A percentile compares a stretch with the other conserved stretches of the same genome.
These are phyloP conservation scores for Sternarchorhynchus goeldii DNA, from an alignment of 2,797 vertebrate genomes.

Conservation along the genomic window DNA sequence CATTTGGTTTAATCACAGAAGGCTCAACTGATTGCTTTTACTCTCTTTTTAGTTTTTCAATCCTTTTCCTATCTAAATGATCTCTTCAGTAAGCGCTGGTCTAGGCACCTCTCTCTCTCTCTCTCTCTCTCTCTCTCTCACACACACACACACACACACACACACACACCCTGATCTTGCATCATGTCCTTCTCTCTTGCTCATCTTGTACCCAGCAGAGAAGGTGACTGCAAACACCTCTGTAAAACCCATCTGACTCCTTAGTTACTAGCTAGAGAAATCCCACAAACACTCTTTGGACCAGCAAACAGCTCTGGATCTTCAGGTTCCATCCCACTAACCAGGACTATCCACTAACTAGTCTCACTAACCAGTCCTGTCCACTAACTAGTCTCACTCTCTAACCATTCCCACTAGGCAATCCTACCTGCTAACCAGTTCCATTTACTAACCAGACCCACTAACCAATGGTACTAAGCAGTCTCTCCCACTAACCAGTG, in stretches of 20 bases:
- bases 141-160: too few species aligned
- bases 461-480: conserved; percentile 30
- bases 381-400: too few species aligned
- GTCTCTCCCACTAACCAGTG: too few species aligned
- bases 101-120: conserved; percentile 19
- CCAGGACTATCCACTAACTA: conserved; percentile 29
- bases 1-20: conserved; percentile 29
- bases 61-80: background rate
- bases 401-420: too few species aligned
- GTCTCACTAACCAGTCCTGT: too few species aligned
- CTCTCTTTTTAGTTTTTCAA: conserved; percentile 23
- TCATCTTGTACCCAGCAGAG: background rate
- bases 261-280: conserved; percentile 22
- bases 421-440: conserved; percentile 19
- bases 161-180: too few species aligned
- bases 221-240: conserved; percentile 16
- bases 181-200: too few species aligned
- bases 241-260: conserved; percentile 6
- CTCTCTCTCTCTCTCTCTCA: background rate
- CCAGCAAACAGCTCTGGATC: too few species aligned
- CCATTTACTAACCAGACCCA: conserved; percentile 33
- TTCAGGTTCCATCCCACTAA: background rate
- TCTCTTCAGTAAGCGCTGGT: conserved; percentile 17
- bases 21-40: conserved; percentile 17
- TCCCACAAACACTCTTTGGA: background rate